Conservation (phyloP, 2,113 vertebrate species). For the Carlito syrichta region DNA sequence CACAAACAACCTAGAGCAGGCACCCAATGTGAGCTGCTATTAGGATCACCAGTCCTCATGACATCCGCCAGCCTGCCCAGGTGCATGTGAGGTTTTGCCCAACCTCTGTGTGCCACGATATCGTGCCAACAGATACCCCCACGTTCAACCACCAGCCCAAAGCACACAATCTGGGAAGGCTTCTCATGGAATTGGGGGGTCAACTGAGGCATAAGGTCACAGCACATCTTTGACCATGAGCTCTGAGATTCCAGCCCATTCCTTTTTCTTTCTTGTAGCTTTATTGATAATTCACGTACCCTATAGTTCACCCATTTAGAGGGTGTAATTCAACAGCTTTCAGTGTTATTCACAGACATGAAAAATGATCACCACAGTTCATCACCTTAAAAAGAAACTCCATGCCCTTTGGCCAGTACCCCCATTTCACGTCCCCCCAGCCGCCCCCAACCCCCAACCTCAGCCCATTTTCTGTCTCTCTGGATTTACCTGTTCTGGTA, state of each 20-base stretch:
- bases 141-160: neutral
- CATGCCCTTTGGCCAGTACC: neutral
- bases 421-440: too few species aligned
- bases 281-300: neutral
- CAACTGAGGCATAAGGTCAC: neutral
- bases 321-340: neutral
- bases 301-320: neutral
- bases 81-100: too few species aligned
- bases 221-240: neutral
- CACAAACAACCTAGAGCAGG: too few species aligned
- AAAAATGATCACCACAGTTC: neutral
- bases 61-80: too few species aligned
- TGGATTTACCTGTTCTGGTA: neutral
- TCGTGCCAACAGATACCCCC: too few species aligned
- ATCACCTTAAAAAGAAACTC: neutral
- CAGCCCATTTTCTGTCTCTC: neutral
- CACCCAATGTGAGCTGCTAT: too few species aligned
- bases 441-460: neutral
- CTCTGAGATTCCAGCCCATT: neutral
- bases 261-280: neutral
- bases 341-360: neutral
- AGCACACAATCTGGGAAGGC: too few species aligned
- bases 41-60: too few species aligned
- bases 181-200: fast-evolving
- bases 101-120: too few species aligned